Evolutionary conservation across 2,113 vertebrate genomes (phyloP), one percentile per base, ranked within the genome.

Genomic region (Poeciliopsis prolifica): DNA sequence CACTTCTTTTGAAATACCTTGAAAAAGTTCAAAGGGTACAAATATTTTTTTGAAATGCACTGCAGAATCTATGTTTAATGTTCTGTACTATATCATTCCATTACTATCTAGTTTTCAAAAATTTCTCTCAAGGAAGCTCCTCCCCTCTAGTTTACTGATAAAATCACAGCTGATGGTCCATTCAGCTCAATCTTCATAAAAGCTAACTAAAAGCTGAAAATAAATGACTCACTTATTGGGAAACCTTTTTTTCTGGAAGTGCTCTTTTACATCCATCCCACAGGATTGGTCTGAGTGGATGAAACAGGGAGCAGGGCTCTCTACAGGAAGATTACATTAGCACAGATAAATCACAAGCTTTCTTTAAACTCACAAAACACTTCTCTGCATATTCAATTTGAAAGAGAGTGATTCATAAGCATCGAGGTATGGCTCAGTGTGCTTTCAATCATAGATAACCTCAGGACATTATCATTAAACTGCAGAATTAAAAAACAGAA

Each of bases 331-430:
- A 83, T 72, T 65, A 61, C 69, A 85, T 86, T 80, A 77, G 14
- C 37, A 61, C 26, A 19, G 63, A 81, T 83, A 85, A 90, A 85
- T 88, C 74, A 85, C 79, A 74, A 70, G 79, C 73, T 75, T 69
- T n/a, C 75, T 72, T 73, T 68, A 76, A 80, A 72, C 75, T 72
- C 76, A 82, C 74, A 87, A 87, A 86, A 85, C 58, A 77, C 70
- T 75, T 77, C 61, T 79, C 22, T 2, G 65, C 58, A 82, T 5
- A 35, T 28, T 30, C 31, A 66, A 75, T 75, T 83, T 71, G 61
- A 81, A 81, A 75, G 35, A 61, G 48, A 77, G 61, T 70, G 80
- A 87, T 82, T 86, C n/a, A 78, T 74, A 65, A 15, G 19, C 33
- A 24, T 82, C 31, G 1, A 33, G 10, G 6, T 1, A 42, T 0